phyloP scores from a whole-genome alignment of 1,140 invertebrate species.

The Zaprionus gabonicus region DNA sequence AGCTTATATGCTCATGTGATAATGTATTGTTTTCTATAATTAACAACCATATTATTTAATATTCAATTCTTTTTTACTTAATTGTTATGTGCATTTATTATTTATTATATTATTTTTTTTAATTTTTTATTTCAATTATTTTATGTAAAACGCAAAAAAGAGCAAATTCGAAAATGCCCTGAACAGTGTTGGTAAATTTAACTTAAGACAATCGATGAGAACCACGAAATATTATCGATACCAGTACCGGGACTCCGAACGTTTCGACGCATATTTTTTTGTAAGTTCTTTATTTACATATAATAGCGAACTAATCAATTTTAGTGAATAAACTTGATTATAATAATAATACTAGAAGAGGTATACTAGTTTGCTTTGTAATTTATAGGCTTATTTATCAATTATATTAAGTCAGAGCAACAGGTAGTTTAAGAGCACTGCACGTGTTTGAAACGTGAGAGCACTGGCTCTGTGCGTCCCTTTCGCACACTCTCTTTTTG shows the following conservation, averaged over 20 bases:
- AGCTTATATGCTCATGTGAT: background rate
- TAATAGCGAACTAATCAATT: background rate
- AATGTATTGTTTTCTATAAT: too few relatives aligned
- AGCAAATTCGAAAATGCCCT: background rate
- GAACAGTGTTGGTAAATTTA: constrained; percentile 14
- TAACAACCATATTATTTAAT: too few relatives aligned
- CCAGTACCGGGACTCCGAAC: constrained; percentile 2
- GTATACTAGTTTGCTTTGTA: background rate
- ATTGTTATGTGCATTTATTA: background rate
- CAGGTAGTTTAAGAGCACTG: constrained; percentile 50
- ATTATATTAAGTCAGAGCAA: constrained; percentile 27
- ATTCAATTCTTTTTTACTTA: background rate
- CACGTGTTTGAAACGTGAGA: constrained; percentile 42
- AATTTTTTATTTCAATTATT: background rate
- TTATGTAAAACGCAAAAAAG: background rate
- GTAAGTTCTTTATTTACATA: constrained; percentile 30
- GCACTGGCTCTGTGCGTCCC: background rate
- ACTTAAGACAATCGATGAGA: background rate
- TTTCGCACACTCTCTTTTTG: constrained; percentile 25
- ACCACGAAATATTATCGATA: constrained; percentile 13
- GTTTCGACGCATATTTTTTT: constrained; percentile 11
- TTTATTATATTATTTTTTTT: background rate
- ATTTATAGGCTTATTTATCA: background rate
- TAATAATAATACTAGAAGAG: background rate
- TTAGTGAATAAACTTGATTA: background rate